Percentiles rank a stretch among this genome's conserved stretches.
Conservation (phyloP, 2,888 invertebrate species). For the Melieria crassipennis region DNA sequence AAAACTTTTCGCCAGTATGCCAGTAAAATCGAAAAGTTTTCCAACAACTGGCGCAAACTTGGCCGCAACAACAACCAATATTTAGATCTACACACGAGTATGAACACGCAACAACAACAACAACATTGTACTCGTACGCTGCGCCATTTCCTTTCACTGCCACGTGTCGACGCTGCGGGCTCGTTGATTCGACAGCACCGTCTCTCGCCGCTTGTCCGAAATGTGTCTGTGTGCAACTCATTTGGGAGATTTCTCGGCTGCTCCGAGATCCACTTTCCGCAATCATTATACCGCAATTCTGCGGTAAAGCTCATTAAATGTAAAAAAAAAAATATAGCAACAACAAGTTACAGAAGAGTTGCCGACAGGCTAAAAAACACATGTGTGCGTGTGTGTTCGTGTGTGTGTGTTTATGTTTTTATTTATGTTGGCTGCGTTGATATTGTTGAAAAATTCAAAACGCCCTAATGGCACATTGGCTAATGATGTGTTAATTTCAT, state of each 20-base stretch:
- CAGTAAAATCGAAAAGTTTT: constrained; percentile 55
- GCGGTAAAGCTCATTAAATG: constrained; percentile 57
- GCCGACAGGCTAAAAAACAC: background rate
- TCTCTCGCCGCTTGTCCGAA: background rate
- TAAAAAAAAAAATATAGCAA: constrained; percentile 46
- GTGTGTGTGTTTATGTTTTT: background rate
- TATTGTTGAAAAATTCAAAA: background rate
- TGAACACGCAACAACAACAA: too few species aligned
- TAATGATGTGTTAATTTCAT: constrained; percentile 31
- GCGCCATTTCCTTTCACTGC: too few species aligned
- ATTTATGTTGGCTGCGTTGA: background rate
- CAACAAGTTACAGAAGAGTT: background rate
- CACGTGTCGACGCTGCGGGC: too few species aligned
- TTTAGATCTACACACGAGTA: too few species aligned
- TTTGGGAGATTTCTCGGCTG: constrained; percentile 4
- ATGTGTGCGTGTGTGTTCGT: background rate
- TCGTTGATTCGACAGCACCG: too few species aligned
- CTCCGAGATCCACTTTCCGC: constrained; percentile 1
- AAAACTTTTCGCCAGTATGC: too few species aligned
- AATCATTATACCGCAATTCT: constrained; percentile 48
- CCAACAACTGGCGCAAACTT: constrained; percentile 32
- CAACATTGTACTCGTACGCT: too few species aligned
- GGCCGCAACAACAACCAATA: background rate
- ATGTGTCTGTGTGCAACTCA: background rate
- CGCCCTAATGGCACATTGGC: background rate